A percentile compares a stretch with the other conserved stretches of the same genome.
Evolutionary conservation across 1,140 invertebrate species (phyloP).

Genomic region (Galleria mellonella): DNA sequence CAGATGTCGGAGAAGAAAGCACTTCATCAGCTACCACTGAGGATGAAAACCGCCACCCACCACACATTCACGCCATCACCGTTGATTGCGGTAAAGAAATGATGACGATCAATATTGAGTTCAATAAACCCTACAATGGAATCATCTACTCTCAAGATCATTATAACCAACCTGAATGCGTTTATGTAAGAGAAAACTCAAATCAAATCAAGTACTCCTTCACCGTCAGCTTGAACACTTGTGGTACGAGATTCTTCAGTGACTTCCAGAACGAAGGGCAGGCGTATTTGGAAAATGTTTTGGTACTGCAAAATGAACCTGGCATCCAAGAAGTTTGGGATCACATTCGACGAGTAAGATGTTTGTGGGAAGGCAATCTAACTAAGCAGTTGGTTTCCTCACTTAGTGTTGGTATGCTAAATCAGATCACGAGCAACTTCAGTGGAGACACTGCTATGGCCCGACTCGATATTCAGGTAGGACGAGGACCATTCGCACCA

Average conservation of each 20-base stretch:
- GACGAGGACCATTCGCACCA: slow-evolving; percentile 85
- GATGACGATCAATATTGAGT: slow-evolving; percentile 89
- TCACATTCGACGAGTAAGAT: slow-evolving; percentile 84
- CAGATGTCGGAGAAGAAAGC: background rate
- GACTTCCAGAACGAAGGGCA: slow-evolving; percentile 83
- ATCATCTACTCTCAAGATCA: slow-evolving; percentile 89
- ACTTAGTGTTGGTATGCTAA: slow-evolving; percentile 86
- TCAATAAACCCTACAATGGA: slow-evolving; percentile 84
- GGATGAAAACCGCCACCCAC: slow-evolving; percentile 77
- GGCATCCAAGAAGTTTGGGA: slow-evolving; percentile 91
- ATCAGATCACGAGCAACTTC: slow-evolving; percentile 87
- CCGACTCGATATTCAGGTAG: slow-evolving; percentile 85
- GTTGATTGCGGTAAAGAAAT: slow-evolving; percentile 86
- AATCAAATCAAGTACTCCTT: slow-evolving; percentile 82
- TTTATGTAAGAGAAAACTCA: slow-evolving; percentile 83
- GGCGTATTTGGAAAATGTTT: slow-evolving; percentile 86
- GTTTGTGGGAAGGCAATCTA: slow-evolving; percentile 87
- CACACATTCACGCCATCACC: slow-evolving; percentile 84
- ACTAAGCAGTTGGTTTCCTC: slow-evolving; percentile 84
- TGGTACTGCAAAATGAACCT: slow-evolving; percentile 87
- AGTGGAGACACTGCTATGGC: slow-evolving; percentile 88
- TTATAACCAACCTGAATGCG: slow-evolving; percentile 81
- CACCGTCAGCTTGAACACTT: slow-evolving; percentile 84
- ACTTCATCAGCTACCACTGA: slow-evolving; percentile 11
- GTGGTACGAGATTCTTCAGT: slow-evolving; percentile 88